Evolutionary conservation across 2,113 vertebrate species (phyloP).

Genomic region (Centropus bengalensis): DNA sequence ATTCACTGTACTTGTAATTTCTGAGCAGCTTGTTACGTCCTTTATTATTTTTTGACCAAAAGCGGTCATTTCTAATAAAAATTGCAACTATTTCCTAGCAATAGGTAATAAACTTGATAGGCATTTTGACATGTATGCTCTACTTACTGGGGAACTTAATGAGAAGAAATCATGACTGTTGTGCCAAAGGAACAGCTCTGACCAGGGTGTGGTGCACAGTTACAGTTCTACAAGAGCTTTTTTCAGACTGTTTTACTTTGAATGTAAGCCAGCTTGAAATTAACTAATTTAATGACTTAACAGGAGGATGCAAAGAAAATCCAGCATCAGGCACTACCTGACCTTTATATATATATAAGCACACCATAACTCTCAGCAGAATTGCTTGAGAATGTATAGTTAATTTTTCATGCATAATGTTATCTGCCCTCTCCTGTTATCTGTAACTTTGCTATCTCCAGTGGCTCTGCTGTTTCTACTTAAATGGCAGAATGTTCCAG

Average conservation of each 20-base stretch:
- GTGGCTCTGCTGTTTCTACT: not conserved
- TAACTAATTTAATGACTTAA: not conserved
- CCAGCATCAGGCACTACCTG: not conserved
- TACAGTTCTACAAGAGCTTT: not conserved
- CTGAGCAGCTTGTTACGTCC: not conserved
- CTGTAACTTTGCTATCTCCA: not conserved
- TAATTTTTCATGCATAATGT: not conserved
- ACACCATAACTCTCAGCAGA: not conserved
- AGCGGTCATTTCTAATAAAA: not conserved
- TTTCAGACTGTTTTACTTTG: not conserved
- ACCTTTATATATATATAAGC: not conserved
- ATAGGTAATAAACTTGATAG: not conserved
- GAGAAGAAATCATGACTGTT: not conserved
- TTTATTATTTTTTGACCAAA: not conserved
- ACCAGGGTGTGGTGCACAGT: not conserved
- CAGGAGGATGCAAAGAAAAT: not conserved
- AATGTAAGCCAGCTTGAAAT: not conserved
- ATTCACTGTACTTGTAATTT: not conserved
- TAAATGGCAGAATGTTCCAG: not conserved
- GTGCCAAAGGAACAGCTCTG: not conserved
- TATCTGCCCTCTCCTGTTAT: not conserved
- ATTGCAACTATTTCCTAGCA: not conserved
- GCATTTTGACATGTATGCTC: not conserved
- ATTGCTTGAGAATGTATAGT: not conserved
- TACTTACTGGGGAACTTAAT: not conserved